phyloP scores from a whole-genome alignment of 2,888 invertebrate species.

The Folsomia manolachei region DNA sequence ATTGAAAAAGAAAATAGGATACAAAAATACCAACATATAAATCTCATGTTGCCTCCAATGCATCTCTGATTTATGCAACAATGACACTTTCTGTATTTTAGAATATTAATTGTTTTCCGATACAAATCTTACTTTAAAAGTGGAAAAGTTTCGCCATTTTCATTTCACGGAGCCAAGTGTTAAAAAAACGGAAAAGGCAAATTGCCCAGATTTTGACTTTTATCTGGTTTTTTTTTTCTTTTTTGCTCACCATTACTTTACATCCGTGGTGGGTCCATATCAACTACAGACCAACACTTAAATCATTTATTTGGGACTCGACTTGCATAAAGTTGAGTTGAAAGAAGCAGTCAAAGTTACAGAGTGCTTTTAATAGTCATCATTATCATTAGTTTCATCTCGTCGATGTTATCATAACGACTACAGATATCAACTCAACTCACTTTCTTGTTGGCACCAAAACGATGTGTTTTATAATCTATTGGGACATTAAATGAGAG shows the following conservation, averaged over 20 bases:
- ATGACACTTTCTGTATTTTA: no score
- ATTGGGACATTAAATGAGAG: not conserved
- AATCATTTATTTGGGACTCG: not conserved
- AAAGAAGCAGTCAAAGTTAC: not conserved
- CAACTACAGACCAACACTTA: no score
- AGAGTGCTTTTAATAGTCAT: conserved; percentile 17
- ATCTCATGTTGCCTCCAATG: no score
- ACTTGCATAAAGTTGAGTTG: not conserved
- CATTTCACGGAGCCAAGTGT: not conserved
- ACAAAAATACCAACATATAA: no score
- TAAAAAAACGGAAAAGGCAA: conserved; percentile 9
- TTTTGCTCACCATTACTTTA: no score
- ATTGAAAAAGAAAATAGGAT: no score
- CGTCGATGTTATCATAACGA: conserved; percentile 12
- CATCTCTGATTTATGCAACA: no score
- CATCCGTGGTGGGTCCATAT: not conserved
- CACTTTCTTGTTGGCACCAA: not conserved
- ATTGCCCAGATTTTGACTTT: conserved; percentile 12
- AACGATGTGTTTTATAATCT: not conserved
- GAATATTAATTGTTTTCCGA: no score
- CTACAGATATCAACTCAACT: conserved; percentile 1
- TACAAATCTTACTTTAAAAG: no score
- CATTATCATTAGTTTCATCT: conserved; percentile 16
- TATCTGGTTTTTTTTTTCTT: conserved; percentile 7
- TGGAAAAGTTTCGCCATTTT: no score